Evolutionary conservation across 2,113 vertebrate species (phyloP).

Genomic region (Eudyptes chrysolophus): DNA sequence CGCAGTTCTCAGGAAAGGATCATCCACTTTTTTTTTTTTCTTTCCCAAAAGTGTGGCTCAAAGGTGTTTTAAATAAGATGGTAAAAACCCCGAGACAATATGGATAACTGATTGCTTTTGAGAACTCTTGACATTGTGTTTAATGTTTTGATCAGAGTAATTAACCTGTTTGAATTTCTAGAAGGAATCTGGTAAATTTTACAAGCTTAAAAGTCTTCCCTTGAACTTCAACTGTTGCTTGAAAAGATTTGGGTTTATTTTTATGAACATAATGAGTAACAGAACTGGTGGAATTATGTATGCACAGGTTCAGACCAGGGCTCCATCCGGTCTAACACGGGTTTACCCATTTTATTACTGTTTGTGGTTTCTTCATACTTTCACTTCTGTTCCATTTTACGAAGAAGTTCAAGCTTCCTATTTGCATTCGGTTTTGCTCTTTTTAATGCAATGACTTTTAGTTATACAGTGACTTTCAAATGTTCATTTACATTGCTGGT

Average conservation of each 20-base stretch:
- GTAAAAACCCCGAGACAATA: neutral
- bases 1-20: neutral
- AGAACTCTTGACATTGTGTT: neutral
- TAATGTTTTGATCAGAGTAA: neutral
- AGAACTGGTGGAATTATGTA: neutral
- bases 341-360: neutral
- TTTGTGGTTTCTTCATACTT: slow-evolving; percentile 31
- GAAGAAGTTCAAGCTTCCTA: neutral
- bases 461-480: slow-evolving; percentile 35
- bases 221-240: neutral
- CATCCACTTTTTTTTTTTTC: neutral
- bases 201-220: neutral
- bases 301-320: neutral
- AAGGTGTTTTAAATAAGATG: neutral
- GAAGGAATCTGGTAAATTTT: neutral
- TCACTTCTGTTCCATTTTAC: neutral
- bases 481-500: slow-evolving; percentile 23
- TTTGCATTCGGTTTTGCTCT: neutral
- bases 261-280: neutral
- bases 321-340: neutral
- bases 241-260: slow-evolving; percentile 2
- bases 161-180: neutral
- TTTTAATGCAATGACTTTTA: neutral
- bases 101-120: neutral
- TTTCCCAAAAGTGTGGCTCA: neutral